Conservation (phyloP, 1,140 invertebrate species). For the Schlechtendalia chinensis region DNA sequence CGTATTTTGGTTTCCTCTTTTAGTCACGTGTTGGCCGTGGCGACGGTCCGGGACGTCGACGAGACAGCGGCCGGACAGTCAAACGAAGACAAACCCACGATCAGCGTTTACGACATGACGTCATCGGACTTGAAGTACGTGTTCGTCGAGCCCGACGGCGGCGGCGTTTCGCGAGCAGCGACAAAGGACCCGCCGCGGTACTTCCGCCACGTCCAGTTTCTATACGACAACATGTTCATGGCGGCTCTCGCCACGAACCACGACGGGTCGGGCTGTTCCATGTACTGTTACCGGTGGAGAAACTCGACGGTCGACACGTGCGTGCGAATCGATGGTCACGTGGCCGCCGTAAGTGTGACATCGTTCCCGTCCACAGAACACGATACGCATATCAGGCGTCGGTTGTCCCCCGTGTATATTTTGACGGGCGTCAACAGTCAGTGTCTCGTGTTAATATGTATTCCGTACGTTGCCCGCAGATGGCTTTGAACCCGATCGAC, state of each 20-base stretch:
- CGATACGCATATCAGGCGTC: no score
- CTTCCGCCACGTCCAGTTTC: slow-evolving; percentile 73
- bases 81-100: slow-evolving; percentile 57
- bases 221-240: slow-evolving; percentile 74
- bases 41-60: background rate
- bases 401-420: no score
- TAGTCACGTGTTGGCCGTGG: slow-evolving; percentile 9
- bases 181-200: slow-evolving; percentile 52
- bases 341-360: slow-evolving; percentile 55
- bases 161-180: slow-evolving; percentile 53
- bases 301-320: slow-evolving; percentile 76
- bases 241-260: slow-evolving; percentile 70
- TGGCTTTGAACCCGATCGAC: slow-evolving; percentile 74
- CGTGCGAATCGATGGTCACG: slow-evolving; percentile 63
- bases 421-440: no score
- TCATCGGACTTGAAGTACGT: slow-evolving; percentile 64
- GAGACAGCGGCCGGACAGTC: slow-evolving; percentile 60
- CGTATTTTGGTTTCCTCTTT: background rate
- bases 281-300: slow-evolving; percentile 81
- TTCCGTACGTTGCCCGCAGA: slow-evolving; percentile 55
- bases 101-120: slow-evolving; percentile 67
- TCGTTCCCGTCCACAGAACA: no score
- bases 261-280: slow-evolving; percentile 74
- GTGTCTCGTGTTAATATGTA: no score
- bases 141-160: slow-evolving; percentile 62